These are phyloP conservation scores for Episyrphus balteatus DNA, from an alignment of 1,140 invertebrate genomes.

Conservation along the genomic window DNA sequence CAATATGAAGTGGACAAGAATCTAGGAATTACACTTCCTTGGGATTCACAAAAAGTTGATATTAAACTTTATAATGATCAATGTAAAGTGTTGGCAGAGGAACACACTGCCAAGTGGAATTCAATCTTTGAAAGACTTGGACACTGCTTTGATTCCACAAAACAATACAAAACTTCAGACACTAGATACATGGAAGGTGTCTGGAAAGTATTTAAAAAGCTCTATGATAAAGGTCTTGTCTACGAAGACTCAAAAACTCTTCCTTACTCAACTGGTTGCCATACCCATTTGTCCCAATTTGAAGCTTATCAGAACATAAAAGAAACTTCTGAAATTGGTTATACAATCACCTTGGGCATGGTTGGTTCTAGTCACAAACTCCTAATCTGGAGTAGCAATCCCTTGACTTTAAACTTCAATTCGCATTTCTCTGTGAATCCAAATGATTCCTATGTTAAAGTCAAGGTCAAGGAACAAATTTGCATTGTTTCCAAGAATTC, in stretches of 20 bases:
- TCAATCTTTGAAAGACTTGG: conserved; percentile 71
- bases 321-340: conserved; percentile 86
- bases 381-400: conserved; percentile 92
- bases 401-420: conserved; percentile 88
- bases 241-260: conserved; percentile 86
- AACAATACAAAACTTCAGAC: conserved; percentile 67
- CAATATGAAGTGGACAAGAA: conserved; percentile 91
- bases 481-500: conserved; percentile 51
- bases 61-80: conserved; percentile 88
- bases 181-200: conserved; percentile 67
- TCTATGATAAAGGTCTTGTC: conserved; percentile 69
- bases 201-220: conserved; percentile 59
- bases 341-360: conserved; percentile 76
- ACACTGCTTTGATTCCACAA: conserved; percentile 60
- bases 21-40: conserved; percentile 82
- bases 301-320: conserved; percentile 97
- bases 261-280: conserved; percentile 92
- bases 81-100: conserved; percentile 91
- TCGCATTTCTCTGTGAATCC: conserved; percentile 53
- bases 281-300: conserved; percentile 93
- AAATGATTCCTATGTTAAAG: conserved; percentile 45
- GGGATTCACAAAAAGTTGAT: conserved; percentile 90
- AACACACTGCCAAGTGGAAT: conserved; percentile 89
- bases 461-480: conserved; percentile 29
- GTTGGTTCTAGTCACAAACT: conserved; percentile 52